Base-by-base conservation (phyloP, 2,888 invertebrate genomes). In the Hofmannophila pseudospretella region DNA sequence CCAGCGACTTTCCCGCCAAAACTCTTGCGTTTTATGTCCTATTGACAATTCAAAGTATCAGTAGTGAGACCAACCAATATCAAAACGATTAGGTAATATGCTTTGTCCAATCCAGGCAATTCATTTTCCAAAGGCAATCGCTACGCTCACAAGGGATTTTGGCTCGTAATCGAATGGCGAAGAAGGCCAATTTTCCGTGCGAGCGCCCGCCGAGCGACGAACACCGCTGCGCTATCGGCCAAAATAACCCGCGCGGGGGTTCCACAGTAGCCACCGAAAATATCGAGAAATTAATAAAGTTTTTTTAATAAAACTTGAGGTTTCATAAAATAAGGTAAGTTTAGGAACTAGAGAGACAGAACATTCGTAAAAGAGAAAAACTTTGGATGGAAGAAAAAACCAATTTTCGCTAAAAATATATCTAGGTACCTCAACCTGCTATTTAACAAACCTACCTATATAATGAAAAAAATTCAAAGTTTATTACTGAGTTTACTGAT, bases 151-250 rank as follows among this genome's bases (percentile, higher is more conserved):
- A 73, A 51, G 71, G 73, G 66, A 81, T 79, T 73, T 79, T 80
- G 68, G 72, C 65, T 68, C 78, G 67, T 81, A 81, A 81, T 80
- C 73, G 63, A 74, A 79, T 73, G 63, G 69, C 36, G 67, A 59
- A 70, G 71, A 67, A 73, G 75, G 59, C 70, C 80, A 84, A 84
- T 84, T 84, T 84, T 81, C 78, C 78, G 73, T 80, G 63, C 67
- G 75, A 77, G 70, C 73, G 75, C 78, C 55, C 67, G 47, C 59
- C 50, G 60, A 66, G 58, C 64, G 57, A 50, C 47, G 47, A 35
- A 51, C 53, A 55, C 59, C 54, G 58, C 59, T 56, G 54, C 67
- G 73, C 71, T 76, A 76, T 70, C 71, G 67, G 54, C 72, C 72
- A 78, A 80, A 81, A 81, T 81, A 84, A 81, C 80, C 71, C 65